Evolutionary conservation across 2,888 invertebrate species (phyloP).

Genomic region (Cephonodes hylas): DNA sequence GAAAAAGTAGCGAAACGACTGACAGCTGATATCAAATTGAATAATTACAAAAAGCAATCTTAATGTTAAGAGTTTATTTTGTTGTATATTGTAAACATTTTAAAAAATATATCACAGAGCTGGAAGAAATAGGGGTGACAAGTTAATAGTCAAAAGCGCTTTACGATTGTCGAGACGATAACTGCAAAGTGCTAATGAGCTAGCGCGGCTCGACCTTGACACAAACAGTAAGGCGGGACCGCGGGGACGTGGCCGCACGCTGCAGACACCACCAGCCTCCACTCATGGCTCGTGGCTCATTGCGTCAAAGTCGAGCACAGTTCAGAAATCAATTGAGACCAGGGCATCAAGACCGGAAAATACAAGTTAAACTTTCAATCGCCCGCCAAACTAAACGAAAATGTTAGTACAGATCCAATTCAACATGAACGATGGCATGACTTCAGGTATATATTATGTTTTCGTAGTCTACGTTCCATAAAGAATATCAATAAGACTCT

Average conservation of each 20-base stretch:
- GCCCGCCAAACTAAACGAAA: background rate
- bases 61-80: background rate
- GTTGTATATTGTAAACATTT: constrained; percentile 14
- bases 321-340: background rate
- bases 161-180: background rate
- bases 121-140: constrained; percentile 21
- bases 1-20: constrained; percentile 20
- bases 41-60: background rate
- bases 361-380: background rate
- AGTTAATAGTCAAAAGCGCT: constrained; percentile 16
- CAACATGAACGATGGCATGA: background rate
- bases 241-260: no score
- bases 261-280: no score
- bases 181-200: background rate
- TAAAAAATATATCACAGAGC: constrained; percentile 14
- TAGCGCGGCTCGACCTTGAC: background rate
- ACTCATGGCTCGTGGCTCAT: background rate
- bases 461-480: background rate
- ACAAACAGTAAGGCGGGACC: background rate
- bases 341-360: background rate
- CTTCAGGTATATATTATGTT: background rate
- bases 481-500: background rate
- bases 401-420: background rate
- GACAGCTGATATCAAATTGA: background rate
- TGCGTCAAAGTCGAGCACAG: background rate